Conservation (phyloP, 2,797 vertebrate species). For the Acestrorhynchus altus region DNA sequence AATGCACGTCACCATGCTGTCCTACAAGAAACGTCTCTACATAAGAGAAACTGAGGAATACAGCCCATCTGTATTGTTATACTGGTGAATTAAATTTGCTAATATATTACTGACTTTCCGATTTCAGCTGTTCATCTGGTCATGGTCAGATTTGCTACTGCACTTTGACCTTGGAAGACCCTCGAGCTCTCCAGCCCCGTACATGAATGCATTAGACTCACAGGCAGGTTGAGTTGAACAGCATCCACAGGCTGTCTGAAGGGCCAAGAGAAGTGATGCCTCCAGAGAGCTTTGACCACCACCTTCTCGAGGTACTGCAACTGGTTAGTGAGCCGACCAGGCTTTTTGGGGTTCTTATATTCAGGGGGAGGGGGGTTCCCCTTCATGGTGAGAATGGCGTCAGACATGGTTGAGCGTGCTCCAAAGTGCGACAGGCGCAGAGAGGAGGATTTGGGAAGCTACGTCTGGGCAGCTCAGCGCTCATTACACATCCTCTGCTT, state of each 20-base stretch:
- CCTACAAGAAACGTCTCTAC: neutral
- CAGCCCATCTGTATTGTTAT: too few relatives aligned
- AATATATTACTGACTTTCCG: too few relatives aligned
- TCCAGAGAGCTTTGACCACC: constrained; percentile 87
- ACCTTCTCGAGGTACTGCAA: constrained; percentile 89
- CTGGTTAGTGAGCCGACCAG: constrained; percentile 87
- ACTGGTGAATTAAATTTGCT: too few relatives aligned
- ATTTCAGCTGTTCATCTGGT: too few relatives aligned
- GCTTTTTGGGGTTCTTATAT: constrained; percentile 79
- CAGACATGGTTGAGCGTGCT: constrained; percentile 76
- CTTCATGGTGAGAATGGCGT: constrained; percentile 69
- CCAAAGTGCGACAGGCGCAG: constrained; percentile 22
- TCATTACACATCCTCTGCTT: constrained; percentile 66
- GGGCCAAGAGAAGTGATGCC: constrained; percentile 91
- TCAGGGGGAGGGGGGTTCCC: constrained; percentile 90
- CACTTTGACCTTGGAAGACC: neutral
- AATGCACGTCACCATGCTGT: neutral
- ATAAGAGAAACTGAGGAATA: neutral
- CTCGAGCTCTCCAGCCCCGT: neutral
- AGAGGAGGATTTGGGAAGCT: constrained; percentile 38
- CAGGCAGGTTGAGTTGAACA: constrained; percentile 85
- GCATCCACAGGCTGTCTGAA: constrained; percentile 94
- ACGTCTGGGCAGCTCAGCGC: constrained; percentile 45
- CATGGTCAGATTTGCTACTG: neutral
- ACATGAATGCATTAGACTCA: constrained; percentile 72